Percentiles rank a stretch among this genome's conserved stretches.
Conservation (phyloP, 2,797 vertebrate genomes). For the Cyclopterus lumpus region DNA sequence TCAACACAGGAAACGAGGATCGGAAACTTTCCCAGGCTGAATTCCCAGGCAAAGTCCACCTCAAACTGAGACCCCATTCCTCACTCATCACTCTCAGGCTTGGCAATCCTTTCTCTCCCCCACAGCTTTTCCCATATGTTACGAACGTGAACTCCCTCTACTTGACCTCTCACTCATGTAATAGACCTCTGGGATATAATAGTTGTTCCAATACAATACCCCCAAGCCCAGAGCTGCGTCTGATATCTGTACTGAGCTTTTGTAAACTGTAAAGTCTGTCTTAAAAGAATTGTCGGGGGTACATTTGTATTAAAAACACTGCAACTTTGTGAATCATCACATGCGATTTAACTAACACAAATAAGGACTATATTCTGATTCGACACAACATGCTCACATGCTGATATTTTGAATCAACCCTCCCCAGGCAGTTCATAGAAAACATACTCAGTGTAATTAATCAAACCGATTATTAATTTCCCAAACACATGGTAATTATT, state of each 20-base stretch:
- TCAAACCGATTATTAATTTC: constrained; percentile 42
- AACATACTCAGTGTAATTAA: constrained; percentile 39
- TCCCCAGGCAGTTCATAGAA: constrained; percentile 28
- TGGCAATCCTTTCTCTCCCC: constrained; percentile 21
- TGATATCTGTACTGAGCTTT: neutral
- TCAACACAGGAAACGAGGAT: constrained; percentile 50
- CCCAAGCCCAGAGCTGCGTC: neutral
- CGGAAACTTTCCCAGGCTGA: constrained; percentile 59
- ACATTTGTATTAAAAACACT: neutral
- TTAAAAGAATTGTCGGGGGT: neutral
- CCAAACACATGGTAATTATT: constrained; percentile 37
- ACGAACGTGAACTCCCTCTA: constrained; percentile 44
- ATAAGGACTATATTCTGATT: neutral
- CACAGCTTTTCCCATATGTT: constrained; percentile 51
- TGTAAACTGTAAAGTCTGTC: neutral
- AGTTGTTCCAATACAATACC: neutral
- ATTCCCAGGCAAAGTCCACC: constrained; percentile 59
- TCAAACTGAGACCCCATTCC: constrained; percentile 51
- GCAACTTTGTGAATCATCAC: constrained; percentile 36
- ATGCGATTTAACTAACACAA: constrained; percentile 23
- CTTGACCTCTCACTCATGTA: constrained; percentile 25
- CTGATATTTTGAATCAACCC: too few relatives aligned
- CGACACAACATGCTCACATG: constrained; percentile 14
- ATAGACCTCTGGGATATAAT: constrained; percentile 9
- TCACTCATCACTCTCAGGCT: constrained; percentile 22